Evolutionary conservation across 2,888 invertebrate species (phyloP).

Genomic region (Hydropsyche betteni): DNA sequence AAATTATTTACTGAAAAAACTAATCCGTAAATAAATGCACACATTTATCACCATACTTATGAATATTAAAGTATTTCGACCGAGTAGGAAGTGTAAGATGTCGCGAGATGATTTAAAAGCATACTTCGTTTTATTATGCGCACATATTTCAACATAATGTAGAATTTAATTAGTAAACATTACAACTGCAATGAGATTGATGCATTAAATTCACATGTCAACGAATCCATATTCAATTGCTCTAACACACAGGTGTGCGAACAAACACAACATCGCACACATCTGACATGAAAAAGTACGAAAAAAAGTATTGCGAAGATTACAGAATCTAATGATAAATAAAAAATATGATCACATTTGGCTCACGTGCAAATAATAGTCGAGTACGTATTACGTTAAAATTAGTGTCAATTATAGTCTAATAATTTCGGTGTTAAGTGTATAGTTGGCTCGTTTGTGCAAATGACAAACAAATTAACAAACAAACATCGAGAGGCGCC

Average conservation of each 20-base stretch:
- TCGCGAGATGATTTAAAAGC: not conserved
- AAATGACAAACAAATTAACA: constrained; percentile 6
- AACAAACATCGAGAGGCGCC: constrained; percentile 1
- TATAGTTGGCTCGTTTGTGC: constrained; percentile 14
- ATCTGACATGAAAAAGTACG: too few species aligned
- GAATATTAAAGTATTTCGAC: too few species aligned
- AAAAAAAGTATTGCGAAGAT: too few species aligned
- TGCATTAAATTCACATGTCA: not conserved
- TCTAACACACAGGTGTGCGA: not conserved
- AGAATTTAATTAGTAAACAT: not conserved
- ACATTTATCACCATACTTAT: too few species aligned
- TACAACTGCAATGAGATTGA: constrained; percentile 3
- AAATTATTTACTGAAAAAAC: too few species aligned
- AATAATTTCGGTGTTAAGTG: constrained; percentile 22
- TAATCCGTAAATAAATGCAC: too few species aligned
- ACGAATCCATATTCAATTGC: not conserved
- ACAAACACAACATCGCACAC: too few species aligned
- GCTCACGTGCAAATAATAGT: not conserved
- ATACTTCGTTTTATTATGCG: constrained; percentile 8
- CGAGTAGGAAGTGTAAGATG: too few species aligned
- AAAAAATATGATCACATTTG: not conserved
- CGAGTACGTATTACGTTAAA: not conserved
- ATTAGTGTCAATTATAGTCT: constrained; percentile 23
- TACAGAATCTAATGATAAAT: too few species aligned
- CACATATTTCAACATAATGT: not conserved